These are phyloP conservation scores for Leucosticte australis DNA, from an alignment of 2,113 vertebrate genomes.

Conservation along the genomic window DNA sequence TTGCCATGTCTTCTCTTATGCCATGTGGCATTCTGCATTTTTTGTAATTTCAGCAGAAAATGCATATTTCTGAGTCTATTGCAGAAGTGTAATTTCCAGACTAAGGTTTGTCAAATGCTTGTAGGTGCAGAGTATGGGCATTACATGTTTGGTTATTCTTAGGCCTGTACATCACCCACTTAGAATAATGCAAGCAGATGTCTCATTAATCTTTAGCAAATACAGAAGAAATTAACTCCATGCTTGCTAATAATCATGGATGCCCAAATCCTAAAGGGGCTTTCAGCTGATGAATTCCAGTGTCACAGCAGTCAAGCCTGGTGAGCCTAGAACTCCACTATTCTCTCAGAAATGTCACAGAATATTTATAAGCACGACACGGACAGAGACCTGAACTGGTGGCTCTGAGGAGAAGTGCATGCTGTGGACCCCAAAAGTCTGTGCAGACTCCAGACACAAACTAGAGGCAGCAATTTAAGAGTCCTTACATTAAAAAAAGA, in stretches of 20 bases:
- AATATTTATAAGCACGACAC: neutral
- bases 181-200: neutral
- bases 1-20: neutral
- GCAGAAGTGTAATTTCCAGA: neutral
- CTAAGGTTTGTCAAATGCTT: neutral
- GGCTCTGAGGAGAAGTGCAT: neutral
- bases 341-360: neutral
- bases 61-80: neutral
- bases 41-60: neutral
- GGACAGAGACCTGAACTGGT: neutral
- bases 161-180: neutral
- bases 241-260: neutral
- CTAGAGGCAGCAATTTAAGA: rapidly evolving
- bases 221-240: neutral
- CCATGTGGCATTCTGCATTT: neutral
- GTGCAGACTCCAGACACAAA: neutral
- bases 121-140: neutral
- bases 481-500: neutral
- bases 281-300: neutral
- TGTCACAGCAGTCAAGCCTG: neutral
- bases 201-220: neutral
- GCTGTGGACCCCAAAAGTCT: rapidly evolving
- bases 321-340: neutral
- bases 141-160: neutral
- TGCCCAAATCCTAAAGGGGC: neutral